These are phyloP conservation scores for Thripadectes ignobilis DNA, from an alignment of 2,797 vertebrate genomes.

Conservation along the genomic window DNA sequence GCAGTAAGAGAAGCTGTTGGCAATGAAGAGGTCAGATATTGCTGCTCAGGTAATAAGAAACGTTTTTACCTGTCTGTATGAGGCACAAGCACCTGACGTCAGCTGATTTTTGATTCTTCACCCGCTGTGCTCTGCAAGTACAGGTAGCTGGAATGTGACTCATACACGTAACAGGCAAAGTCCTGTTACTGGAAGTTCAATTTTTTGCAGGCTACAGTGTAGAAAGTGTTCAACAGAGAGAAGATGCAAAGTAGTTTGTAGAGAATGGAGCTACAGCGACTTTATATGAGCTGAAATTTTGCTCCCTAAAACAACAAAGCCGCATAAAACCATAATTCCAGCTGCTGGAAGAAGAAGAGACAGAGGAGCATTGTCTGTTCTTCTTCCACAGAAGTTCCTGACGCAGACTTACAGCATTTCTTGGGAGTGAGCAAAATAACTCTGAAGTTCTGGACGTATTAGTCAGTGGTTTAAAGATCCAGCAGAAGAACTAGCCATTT, in stretches of 20 bases:
- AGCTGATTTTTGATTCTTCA: background rate
- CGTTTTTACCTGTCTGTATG: background rate
- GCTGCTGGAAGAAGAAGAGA: background rate
- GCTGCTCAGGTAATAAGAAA: background rate
- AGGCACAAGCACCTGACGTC: accelerated
- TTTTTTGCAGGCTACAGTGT: background rate
- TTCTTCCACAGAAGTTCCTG: background rate
- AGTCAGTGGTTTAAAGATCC: conserved; percentile 28
- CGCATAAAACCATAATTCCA: background rate
- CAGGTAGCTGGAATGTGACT: background rate
- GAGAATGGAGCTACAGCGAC: background rate
- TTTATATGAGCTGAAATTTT: background rate
- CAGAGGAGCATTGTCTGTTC: background rate
- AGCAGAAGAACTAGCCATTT: background rate
- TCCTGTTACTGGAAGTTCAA: background rate
- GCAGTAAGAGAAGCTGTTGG: background rate
- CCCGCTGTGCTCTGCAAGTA: background rate
- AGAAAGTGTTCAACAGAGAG: background rate
- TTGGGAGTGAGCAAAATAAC: background rate
- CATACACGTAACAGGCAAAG: background rate
- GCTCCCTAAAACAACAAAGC: background rate
- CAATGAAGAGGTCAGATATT: background rate
- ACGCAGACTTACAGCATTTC: background rate
- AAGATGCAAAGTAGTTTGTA: background rate
- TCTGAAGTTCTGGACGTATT: background rate